These are phyloP conservation scores for Sandelia bainsii DNA, from an alignment of 2,797 vertebrate genomes.

Conservation along the genomic window DNA sequence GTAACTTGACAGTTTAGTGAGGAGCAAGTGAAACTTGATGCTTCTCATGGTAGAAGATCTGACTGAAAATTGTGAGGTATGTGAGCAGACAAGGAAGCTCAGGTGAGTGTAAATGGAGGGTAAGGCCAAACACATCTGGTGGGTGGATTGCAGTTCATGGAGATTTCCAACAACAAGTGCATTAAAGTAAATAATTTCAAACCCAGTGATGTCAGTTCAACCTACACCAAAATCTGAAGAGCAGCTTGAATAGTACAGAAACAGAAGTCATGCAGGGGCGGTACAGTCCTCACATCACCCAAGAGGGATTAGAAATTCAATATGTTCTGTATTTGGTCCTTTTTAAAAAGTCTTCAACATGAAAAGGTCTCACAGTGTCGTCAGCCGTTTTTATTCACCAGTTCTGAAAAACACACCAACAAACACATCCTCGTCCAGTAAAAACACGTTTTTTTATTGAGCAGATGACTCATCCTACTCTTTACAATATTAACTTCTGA, in stretches of 20 bases:
- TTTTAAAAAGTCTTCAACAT: constrained; percentile 5
- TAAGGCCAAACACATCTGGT: not conserved
- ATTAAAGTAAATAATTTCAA: too few species aligned
- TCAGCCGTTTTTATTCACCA: not conserved
- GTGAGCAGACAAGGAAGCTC: not conserved
- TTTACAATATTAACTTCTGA: not conserved
- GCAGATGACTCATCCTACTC: constrained; percentile 1
- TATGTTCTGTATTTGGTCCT: constrained; percentile 34
- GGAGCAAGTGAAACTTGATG: too few species aligned
- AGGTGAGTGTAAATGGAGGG: not conserved
- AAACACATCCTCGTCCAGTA: not conserved
- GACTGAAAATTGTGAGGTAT: not conserved
- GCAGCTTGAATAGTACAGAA: not conserved
- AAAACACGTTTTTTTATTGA: constrained; percentile 13
- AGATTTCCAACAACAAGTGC: not conserved
- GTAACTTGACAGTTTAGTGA: too few species aligned
- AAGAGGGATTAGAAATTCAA: constrained; percentile 39
- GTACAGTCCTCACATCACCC: not conserved
- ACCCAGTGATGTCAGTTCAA: not conserved
- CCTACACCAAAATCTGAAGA: constrained; percentile 3
- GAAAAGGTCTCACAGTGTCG: not conserved
- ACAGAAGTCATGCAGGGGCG: not conserved
- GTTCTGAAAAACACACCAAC: not conserved
- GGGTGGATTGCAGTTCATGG: not conserved
- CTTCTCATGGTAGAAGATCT: too few species aligned